These are phyloP conservation scores for Acromyrmex echinatior DNA, from an alignment of 1,140 invertebrate genomes.

Conservation along the genomic window DNA sequence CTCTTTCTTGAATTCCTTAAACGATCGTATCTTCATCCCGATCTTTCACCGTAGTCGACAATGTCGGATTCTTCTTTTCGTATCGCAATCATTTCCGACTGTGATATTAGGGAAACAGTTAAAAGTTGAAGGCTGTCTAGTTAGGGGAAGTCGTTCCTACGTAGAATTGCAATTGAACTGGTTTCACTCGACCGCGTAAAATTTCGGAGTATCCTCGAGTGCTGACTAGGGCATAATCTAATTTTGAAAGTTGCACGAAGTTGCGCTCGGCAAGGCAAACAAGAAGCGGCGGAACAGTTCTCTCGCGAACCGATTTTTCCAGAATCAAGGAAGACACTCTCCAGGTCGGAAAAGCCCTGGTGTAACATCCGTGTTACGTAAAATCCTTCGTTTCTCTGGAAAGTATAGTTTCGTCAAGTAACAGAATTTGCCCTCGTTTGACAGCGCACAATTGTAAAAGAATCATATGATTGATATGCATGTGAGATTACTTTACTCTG, in stretches of 20 bases:
- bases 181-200: slow-evolving; percentile 60
- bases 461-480: slow-evolving; percentile 17
- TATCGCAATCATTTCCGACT: slow-evolving; percentile 45
- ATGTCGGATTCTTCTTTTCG: neutral
- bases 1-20: slow-evolving; percentile 2
- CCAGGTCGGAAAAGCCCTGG: slow-evolving; percentile 13
- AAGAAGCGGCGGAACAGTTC: slow-evolving; percentile 51
- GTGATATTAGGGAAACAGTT: slow-evolving; percentile 28
- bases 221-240: slow-evolving; percentile 62
- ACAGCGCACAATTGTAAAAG: neutral
- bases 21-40: slow-evolving; percentile 5
- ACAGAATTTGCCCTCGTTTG: neutral
- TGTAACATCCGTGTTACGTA: slow-evolving; percentile 50
- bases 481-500: neutral
- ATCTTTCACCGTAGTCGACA: neutral
- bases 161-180: slow-evolving; percentile 52
- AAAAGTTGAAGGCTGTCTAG: slow-evolving; percentile 21
- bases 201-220: slow-evolving; percentile 53
- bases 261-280: slow-evolving; percentile 53
- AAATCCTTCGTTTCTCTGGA: slow-evolving; percentile 33
- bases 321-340: slow-evolving; percentile 33
- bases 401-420: slow-evolving; percentile 24
- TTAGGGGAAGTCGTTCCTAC: neutral
- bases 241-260: slow-evolving; percentile 58
- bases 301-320: slow-evolving; percentile 58